phyloP scores from a whole-genome alignment of 2,888 invertebrate genomes.

The Drosophila borealis region DNA sequence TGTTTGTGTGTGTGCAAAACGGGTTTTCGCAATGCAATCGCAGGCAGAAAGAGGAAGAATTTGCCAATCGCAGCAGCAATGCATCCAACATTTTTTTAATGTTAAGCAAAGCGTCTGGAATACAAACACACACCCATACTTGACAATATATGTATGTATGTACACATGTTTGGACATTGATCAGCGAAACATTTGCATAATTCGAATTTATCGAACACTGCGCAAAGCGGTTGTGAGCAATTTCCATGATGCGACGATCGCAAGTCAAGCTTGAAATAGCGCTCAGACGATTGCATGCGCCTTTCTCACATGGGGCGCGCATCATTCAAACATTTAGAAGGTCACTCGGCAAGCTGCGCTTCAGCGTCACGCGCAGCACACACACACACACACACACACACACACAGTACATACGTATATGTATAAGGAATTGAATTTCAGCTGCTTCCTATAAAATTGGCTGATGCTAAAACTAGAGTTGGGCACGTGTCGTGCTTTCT shows the following conservation, averaged over 20 bases:
- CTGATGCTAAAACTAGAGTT: conserved; percentile 6
- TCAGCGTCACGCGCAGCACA: conserved; percentile 9
- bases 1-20: conserved; percentile 22
- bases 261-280: conserved; percentile 17
- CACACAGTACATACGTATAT: too few relatives aligned
- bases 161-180: conserved; percentile 19
- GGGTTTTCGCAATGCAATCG: conserved; percentile 54
- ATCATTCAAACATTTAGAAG: conserved; percentile 24
- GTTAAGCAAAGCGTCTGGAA: conserved; percentile 16
- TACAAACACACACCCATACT: conserved; percentile 1
- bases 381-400: background rate
- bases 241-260: conserved; percentile 7
- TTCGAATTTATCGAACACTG: conserved; percentile 31
- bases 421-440: conserved; percentile 40
- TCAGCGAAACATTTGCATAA: conserved; percentile 43
- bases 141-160: background rate
- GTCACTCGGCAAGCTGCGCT: conserved; percentile 24
- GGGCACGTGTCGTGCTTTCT: background rate
- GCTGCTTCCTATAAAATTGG: conserved; percentile 1
- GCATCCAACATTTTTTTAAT: conserved; percentile 24
- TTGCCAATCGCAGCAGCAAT: conserved; percentile 36
- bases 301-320: conserved; percentile 8
- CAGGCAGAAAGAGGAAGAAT: conserved; percentile 37
- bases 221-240: conserved; percentile 1
- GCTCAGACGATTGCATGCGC: conserved; percentile 7